These are phyloP conservation scores for Callinectes sapidus DNA, from an alignment of 2,888 invertebrate genomes.

Conservation along the genomic window DNA sequence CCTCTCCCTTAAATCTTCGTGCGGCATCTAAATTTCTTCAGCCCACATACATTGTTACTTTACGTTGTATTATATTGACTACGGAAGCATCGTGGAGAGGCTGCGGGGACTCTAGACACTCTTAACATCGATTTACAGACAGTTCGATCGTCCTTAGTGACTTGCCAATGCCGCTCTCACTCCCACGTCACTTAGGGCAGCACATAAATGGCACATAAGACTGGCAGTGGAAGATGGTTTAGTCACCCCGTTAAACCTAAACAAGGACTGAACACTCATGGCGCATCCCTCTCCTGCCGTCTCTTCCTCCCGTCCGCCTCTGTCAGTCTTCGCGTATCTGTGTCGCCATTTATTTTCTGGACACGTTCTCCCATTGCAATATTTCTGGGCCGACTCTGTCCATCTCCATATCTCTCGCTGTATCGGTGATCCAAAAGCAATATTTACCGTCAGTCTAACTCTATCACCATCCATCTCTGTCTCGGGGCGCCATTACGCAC, in stretches of 20 bases:
- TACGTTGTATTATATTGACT: slow-evolving; percentile 8
- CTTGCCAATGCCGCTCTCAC: background rate
- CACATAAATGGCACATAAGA: slow-evolving; percentile 14
- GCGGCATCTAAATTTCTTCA: background rate
- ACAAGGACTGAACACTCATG: background rate
- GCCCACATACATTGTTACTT: background rate
- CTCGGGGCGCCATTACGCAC: background rate
- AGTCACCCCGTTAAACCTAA: slow-evolving; percentile 17
- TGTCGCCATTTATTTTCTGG: slow-evolving; percentile 27
- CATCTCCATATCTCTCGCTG: slow-evolving; percentile 33
- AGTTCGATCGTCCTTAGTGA: background rate
- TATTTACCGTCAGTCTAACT: slow-evolving; percentile 37
- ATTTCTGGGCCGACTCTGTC: slow-evolving; percentile 30
- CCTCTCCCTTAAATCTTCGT: background rate
- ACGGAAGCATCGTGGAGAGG: background rate
- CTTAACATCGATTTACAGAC: background rate
- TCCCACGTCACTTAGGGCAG: background rate
- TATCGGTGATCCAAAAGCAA: slow-evolving; percentile 36
- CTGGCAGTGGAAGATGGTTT: background rate
- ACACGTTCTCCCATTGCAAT: slow-evolving; percentile 27
- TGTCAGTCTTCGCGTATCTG: background rate
- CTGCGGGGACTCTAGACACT: background rate
- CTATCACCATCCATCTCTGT: slow-evolving; percentile 31
- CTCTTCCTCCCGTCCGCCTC: background rate
- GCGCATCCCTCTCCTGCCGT: background rate